Evolutionary conservation across 2,113 vertebrate species (phyloP).

Genomic region (Agelaius tricolor): DNA sequence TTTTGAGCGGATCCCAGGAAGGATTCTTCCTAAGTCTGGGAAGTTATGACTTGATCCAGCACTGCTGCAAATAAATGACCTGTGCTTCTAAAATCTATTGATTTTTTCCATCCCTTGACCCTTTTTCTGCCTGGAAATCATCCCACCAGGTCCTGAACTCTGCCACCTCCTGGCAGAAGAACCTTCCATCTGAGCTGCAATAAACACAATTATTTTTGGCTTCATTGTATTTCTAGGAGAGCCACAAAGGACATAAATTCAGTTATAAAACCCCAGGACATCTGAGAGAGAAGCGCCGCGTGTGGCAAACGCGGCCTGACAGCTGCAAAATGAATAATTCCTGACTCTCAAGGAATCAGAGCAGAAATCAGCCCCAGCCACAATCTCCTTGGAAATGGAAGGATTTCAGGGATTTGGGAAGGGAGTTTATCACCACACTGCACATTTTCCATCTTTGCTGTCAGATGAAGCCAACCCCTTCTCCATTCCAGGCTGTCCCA

Average conservation of each 20-base stretch:
- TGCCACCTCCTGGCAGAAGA: neutral
- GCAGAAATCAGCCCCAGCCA: constrained; percentile 28
- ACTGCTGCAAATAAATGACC: neutral
- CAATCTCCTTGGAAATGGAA: neutral
- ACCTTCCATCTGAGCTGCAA: neutral
- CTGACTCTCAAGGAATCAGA: constrained; percentile 28
- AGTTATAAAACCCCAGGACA: constrained; percentile 38
- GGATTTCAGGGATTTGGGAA: neutral
- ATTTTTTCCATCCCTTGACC: neutral
- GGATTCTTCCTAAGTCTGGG: neutral
- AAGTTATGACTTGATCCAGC: neutral
- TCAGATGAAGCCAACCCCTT: neutral
- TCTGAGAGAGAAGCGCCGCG: neutral
- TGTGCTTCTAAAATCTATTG: neutral
- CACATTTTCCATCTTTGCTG: constrained; percentile 5
- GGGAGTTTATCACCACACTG: neutral
- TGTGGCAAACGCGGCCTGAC: constrained; percentile 27
- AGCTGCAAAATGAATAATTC: constrained; percentile 50
- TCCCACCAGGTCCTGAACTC: neutral
- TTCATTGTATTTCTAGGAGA: neutral
- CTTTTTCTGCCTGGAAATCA: neutral
- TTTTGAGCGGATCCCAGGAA: neutral
- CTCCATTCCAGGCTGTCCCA: neutral
- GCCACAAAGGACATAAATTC: neutral
- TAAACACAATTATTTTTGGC: neutral